Conservation (phyloP, 1,140 invertebrate genomes). For the Dendroctonus valens region DNA sequence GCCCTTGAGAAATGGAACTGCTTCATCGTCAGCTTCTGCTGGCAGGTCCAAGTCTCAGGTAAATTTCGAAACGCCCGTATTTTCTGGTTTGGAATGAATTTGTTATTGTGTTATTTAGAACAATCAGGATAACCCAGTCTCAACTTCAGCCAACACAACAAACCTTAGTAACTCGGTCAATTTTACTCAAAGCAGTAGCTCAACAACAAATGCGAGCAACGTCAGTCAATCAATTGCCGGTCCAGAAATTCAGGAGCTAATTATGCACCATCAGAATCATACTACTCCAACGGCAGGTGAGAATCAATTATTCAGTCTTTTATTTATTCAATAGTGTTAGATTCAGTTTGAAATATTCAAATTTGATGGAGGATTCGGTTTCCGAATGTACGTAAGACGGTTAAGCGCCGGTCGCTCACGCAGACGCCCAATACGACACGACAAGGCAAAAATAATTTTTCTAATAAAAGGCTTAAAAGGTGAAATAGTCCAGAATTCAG, state of each 20-base stretch:
- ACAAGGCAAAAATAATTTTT: constrained; percentile 4
- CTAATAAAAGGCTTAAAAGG: neutral
- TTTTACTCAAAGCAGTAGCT: constrained; percentile 40
- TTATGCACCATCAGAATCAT: constrained; percentile 50
- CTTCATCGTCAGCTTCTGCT: constrained; percentile 20
- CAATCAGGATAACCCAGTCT: constrained; percentile 34
- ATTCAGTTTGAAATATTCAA: too few relatives aligned
- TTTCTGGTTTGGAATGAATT: neutral
- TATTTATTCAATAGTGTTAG: neutral
- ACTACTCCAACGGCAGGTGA: constrained; percentile 38
- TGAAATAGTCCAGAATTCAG: too few relatives aligned
- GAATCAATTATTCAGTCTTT: neutral
- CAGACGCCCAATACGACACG: neutral
- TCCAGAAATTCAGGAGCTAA: constrained; percentile 49
- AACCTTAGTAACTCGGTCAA: constrained; percentile 36
- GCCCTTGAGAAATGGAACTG: constrained; percentile 45
- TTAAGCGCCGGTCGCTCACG: too few relatives aligned
- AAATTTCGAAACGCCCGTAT: neutral
- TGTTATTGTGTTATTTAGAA: constrained; percentile 15
- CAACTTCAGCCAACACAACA: constrained; percentile 20
- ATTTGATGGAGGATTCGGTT: too few relatives aligned
- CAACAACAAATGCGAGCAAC: constrained; percentile 34
- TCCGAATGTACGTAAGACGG: too few relatives aligned
- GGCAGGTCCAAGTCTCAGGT: constrained; percentile 39
- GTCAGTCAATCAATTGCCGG: constrained; percentile 42